phyloP scores from a whole-genome alignment of 1,140 invertebrate species.

The Delia radicum region DNA sequence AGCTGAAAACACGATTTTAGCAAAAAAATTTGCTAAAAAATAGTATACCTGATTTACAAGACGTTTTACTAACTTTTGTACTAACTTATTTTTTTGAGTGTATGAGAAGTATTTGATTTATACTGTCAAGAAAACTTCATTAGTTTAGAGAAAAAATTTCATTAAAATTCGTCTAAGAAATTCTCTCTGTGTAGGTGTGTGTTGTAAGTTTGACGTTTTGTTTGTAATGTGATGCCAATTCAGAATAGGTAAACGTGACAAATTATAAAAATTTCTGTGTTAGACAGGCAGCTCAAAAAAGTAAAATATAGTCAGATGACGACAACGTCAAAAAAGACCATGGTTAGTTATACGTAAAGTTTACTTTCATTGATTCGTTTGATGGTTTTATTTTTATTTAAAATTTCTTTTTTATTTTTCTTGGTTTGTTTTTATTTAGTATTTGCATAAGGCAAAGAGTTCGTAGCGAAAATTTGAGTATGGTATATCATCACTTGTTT shows the following conservation, averaged over 20 bases:
- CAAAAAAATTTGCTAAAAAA: too few species aligned
- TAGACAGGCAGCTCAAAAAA: background rate
- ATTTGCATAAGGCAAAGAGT: background rate
- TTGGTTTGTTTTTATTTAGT: background rate
- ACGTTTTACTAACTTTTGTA: too few species aligned
- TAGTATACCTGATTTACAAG: too few species aligned
- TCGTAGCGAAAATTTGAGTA: background rate
- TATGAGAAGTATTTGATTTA: too few species aligned
- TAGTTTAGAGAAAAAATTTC: too few species aligned
- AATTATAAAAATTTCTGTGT: background rate
- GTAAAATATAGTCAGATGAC: background rate
- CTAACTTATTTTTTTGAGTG: too few species aligned
- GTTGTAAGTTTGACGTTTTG: background rate
- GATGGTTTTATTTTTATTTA: background rate
- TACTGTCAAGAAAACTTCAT: too few species aligned
- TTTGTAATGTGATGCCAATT: constrained; percentile 2
- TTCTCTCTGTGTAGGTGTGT: background rate
- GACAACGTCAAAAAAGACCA: background rate
- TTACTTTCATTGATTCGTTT: background rate
- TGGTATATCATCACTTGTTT: too few species aligned
- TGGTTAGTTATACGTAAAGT: background rate
- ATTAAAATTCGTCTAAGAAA: too few species aligned
- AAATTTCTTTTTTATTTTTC: background rate
- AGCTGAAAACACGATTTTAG: too few species aligned
- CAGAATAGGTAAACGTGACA: constrained; percentile 20